Evolutionary conservation across 2,888 invertebrate genomes (phyloP).

Genomic region (Parascotia fuliginaria): DNA sequence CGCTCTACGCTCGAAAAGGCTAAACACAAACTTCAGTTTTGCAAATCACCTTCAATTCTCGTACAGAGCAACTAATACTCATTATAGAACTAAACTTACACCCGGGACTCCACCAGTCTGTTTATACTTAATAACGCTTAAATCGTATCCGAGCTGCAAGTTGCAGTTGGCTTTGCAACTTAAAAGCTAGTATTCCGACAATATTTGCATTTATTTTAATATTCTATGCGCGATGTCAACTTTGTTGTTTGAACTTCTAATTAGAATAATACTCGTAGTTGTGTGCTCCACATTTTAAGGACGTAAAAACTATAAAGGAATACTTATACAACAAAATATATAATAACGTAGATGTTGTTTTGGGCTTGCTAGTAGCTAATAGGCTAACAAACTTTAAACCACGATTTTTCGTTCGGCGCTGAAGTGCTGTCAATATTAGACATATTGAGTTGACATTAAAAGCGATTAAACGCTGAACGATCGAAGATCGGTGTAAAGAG

Average conservation of each 20-base stretch:
- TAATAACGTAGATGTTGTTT: too few species aligned
- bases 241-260: neutral
- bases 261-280: too few species aligned
- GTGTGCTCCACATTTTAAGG: too few species aligned
- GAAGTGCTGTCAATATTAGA: too few species aligned
- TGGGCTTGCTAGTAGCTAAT: too few species aligned
- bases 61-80: slow-evolving; percentile 1
- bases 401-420: too few species aligned
- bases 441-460: too few species aligned
- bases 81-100: slow-evolving; percentile 26
- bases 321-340: too few species aligned
- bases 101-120: slow-evolving; percentile 16
- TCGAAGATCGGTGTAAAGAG: too few species aligned
- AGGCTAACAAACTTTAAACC: too few species aligned
- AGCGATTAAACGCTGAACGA: too few species aligned
- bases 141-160: slow-evolving; percentile 22
- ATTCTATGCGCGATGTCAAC: neutral
- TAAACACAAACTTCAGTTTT: neutral
- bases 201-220: slow-evolving; percentile 5
- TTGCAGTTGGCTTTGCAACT: slow-evolving; percentile 7
- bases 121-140: slow-evolving; percentile 35
- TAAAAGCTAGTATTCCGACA: neutral
- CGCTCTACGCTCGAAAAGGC: neutral
- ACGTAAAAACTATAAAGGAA: too few species aligned
- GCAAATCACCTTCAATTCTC: slow-evolving; percentile 8